A percentile compares a stretch with the other conserved stretches of the same genome.
phyloP scores from a whole-genome alignment of 2,797 vertebrate genomes.

The Pithecia hirsuta region DNA sequence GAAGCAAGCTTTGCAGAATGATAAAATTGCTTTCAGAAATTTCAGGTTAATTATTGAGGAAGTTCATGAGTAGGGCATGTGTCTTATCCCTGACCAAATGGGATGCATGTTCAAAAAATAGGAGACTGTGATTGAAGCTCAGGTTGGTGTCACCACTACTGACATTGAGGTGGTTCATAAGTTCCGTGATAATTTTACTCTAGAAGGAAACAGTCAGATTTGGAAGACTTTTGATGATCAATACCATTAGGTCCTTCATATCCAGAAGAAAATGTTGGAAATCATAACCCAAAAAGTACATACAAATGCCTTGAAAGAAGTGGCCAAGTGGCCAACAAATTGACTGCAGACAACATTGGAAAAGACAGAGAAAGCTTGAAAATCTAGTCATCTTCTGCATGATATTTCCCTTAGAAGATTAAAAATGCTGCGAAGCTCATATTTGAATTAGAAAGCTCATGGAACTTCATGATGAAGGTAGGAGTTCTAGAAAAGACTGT shows the following conservation, averaged over 20 bases:
- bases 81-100: constrained; percentile 95
- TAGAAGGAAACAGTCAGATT: constrained; percentile 82
- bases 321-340: background rate
- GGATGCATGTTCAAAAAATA: constrained; percentile 97
- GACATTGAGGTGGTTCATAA: constrained; percentile 94
- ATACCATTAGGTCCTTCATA: constrained; percentile 95
- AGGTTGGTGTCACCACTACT: constrained; percentile 94
- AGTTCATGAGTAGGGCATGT: constrained; percentile 90
- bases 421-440: background rate
- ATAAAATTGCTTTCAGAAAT: constrained; percentile 81
- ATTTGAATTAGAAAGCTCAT: background rate
- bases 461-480: background rate
- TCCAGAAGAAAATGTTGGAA: constrained; percentile 97
- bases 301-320: background rate
- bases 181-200: constrained; percentile 92
- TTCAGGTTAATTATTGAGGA: constrained; percentile 95
- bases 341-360: background rate
- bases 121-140: constrained; percentile 93
- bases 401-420: background rate
- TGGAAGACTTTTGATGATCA: constrained; percentile 95
- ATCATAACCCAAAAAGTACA: constrained; percentile 97
- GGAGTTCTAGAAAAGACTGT: background rate
- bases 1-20: constrained; percentile 91
- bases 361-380: background rate
- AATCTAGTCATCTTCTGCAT: background rate